Conservation (phyloP, 1,140 invertebrate genomes). For the Eurytemora carolleeae region DNA sequence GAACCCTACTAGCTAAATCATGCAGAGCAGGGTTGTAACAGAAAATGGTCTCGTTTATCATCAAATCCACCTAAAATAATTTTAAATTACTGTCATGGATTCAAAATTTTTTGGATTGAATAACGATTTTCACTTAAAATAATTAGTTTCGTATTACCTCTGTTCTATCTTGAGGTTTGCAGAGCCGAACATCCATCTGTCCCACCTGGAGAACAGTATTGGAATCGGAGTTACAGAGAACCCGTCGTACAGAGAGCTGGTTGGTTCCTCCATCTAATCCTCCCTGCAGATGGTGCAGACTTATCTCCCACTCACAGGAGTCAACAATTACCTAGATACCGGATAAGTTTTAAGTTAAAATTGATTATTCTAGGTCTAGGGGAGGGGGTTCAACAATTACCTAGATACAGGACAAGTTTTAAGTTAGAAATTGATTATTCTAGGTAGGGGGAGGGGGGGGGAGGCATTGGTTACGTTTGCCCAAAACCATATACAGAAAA, state of each 20-base stretch:
- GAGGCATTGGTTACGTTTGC: too few relatives aligned
- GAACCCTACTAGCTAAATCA: not conserved
- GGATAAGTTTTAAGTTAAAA: too few relatives aligned
- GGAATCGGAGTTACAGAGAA: not conserved
- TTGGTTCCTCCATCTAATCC: not conserved
- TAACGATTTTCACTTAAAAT: too few relatives aligned
- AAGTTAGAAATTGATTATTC: too few relatives aligned
- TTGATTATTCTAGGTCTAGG: too few relatives aligned
- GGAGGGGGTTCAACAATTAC: too few relatives aligned
- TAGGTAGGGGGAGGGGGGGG: too few relatives aligned
- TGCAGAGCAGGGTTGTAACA: not conserved
- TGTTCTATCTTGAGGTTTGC: not conserved
- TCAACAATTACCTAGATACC: too few relatives aligned
- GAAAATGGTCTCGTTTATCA: not conserved
- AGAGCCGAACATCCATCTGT: not conserved
- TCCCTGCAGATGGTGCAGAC: not conserved
- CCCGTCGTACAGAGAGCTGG: not conserved
- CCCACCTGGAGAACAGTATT: not conserved
- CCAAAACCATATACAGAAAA: too few relatives aligned
- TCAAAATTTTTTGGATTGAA: too few relatives aligned
- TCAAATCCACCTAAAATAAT: not conserved
- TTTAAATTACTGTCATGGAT: too few relatives aligned
- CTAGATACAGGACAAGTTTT: too few relatives aligned
- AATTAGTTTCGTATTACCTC: not conserved
- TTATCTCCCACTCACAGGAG: not conserved